A percentile compares a stretch with the other conserved stretches of the same genome.
These are phyloP conservation scores for Pangasianodon hypophthalmus DNA, from an alignment of 2,113 vertebrate species.

Conservation along the genomic window DNA sequence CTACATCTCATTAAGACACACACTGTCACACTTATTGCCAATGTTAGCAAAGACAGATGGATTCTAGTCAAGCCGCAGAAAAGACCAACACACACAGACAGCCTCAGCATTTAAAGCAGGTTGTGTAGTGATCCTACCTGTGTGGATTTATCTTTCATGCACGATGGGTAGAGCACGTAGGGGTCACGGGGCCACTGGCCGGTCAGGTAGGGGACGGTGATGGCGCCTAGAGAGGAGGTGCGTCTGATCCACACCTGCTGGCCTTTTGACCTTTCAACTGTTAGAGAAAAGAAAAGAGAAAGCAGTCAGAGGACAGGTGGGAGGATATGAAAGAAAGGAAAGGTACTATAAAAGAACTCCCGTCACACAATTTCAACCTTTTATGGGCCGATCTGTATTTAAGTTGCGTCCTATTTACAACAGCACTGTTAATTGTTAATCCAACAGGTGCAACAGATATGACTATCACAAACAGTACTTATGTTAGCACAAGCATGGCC, in stretches of 20 bases:
- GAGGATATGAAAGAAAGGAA: not conserved
- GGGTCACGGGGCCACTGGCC: conserved; percentile 91
- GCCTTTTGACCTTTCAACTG: conserved; percentile 85
- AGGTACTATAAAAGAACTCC: not conserved
- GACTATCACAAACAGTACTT: not conserved
- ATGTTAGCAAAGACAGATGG: conserved; percentile 17
- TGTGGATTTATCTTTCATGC: conserved; percentile 92
- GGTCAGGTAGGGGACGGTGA: conserved; percentile 91
- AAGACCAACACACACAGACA: not conserved
- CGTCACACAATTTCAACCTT: not conserved
- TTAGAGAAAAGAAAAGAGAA: conserved; percentile 58
- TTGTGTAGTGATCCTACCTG: conserved; percentile 77
- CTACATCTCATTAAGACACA: not conserved
- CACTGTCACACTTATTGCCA: not conserved
- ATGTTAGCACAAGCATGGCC: not conserved
- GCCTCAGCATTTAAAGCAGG: not conserved
- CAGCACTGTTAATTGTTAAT: conserved; percentile 35
- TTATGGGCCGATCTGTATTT: not conserved
- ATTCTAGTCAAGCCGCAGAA: not conserved
- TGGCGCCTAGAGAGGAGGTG: conserved; percentile 85
- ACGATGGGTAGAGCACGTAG: conserved; percentile 82
- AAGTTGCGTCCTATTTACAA: not conserved
- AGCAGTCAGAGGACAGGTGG: conserved; percentile 5
- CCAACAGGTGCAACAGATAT: conserved; percentile 18
- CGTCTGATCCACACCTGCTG: conserved; percentile 84